Evolutionary conservation across 2,888 invertebrate genomes (phyloP).

Genomic region (Hirtodrosophila duncani): DNA sequence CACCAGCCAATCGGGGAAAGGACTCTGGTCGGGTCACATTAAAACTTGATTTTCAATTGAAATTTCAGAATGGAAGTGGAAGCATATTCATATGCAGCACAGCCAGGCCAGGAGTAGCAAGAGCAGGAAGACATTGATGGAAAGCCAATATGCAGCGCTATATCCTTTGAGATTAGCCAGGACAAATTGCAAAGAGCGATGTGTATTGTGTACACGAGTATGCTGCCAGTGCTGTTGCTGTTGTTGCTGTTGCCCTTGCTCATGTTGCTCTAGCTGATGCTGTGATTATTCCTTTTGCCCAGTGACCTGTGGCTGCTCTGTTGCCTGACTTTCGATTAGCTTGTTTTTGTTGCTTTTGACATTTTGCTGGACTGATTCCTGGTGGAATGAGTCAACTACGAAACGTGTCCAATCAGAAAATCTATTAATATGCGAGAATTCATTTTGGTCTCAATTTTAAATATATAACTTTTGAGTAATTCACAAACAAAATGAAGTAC

Average conservation of each 20-base stretch:
- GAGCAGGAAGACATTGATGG: constrained; percentile 25
- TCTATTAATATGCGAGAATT: not conserved
- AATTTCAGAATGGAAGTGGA: constrained; percentile 52
- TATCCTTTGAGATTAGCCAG: constrained; percentile 63
- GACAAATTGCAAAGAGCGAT: constrained; percentile 50
- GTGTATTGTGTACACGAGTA: constrained; percentile 6
- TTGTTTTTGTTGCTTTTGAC: constrained; percentile 27
- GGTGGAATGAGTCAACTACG: constrained; percentile 34
- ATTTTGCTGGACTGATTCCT: too few species aligned
- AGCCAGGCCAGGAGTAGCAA: not conserved
- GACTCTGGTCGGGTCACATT: constrained; percentile 42
- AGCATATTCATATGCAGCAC: constrained; percentile 4
- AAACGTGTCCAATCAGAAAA: constrained; percentile 37
- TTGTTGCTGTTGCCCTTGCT: constrained; percentile 1
- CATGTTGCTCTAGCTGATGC: constrained; percentile 6
- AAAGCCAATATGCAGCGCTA: constrained; percentile 17
- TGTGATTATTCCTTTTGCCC: constrained; percentile 35
- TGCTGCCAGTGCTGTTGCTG: constrained; percentile 4
- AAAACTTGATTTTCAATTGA: constrained; percentile 68
- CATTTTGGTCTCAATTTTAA: not conserved
- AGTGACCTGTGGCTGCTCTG: constrained; percentile 46
- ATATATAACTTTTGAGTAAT: constrained; percentile 8
- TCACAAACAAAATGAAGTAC: too few species aligned
- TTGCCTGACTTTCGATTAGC: constrained; percentile 57
- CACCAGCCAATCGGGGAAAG: constrained; percentile 21